These are phyloP conservation scores for Psilopsiagon aymara DNA, from an alignment of 2,113 vertebrate genomes.

Conservation along the genomic window DNA sequence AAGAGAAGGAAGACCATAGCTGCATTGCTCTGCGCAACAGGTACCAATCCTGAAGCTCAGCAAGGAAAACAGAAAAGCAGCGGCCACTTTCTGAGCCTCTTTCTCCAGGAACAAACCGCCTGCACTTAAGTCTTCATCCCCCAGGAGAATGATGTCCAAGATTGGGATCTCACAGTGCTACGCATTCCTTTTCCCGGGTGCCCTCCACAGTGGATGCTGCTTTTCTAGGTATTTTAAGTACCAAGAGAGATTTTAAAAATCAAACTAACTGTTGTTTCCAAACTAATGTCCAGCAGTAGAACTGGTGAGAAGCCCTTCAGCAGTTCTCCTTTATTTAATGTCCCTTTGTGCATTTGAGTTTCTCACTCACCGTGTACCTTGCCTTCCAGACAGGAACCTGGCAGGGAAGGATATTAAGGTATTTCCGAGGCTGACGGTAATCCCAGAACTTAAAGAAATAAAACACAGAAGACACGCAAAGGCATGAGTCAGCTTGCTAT, in stretches of 20 bases:
- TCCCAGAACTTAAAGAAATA: slow-evolving; percentile 90
- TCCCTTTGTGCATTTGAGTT: neutral
- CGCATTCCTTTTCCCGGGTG: neutral
- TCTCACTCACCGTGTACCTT: slow-evolving; percentile 89
- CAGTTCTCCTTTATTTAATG: neutral
- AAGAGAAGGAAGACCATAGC: neutral
- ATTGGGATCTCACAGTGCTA: neutral
- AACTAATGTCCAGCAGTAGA: neutral
- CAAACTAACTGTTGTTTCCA: neutral
- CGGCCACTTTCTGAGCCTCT: neutral
- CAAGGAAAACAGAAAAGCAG: neutral
- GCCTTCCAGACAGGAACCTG: slow-evolving; percentile 99
- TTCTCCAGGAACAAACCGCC: neutral
- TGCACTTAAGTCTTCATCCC: neutral
- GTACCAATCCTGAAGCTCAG: neutral
- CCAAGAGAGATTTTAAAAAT: neutral
- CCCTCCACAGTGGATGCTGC: neutral
- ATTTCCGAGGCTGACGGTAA: slow-evolving; percentile 96
- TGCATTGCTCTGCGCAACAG: neutral
- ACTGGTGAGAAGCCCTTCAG: neutral
- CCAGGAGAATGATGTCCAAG: neutral
- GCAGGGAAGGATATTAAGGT: slow-evolving; percentile 93
- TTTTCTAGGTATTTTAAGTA: neutral
- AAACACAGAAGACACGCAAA: neutral
- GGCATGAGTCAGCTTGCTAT: neutral